phyloP scores from a whole-genome alignment of 2,888 invertebrate species.

The Rhaphigaster nebulosa region DNA sequence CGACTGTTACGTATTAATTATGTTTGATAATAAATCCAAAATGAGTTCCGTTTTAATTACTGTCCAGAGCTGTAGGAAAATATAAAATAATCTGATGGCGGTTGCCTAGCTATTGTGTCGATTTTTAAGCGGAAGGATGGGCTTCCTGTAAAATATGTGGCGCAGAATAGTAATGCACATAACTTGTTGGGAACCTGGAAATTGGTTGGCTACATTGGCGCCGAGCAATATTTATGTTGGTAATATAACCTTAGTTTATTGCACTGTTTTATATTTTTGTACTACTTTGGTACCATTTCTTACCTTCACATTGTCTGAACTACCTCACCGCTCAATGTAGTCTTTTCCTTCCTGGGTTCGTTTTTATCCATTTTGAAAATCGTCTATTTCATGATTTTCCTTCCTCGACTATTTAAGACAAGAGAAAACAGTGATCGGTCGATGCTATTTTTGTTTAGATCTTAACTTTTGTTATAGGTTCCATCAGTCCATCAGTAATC shows the following conservation, averaged over 20 bases:
- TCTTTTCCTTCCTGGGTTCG: background rate
- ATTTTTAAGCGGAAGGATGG: conserved; percentile 43
- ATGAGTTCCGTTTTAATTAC: background rate
- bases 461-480: too few species aligned
- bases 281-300: background rate
- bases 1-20: background rate
- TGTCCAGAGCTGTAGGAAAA: background rate
- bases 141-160: conserved; percentile 44
- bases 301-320: background rate
- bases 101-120: background rate
- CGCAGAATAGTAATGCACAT: conserved; percentile 41
- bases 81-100: conserved; percentile 14
- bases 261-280: background rate
- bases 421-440: too few species aligned
- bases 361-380: background rate
- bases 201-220: background rate
- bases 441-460: too few species aligned
- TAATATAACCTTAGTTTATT: background rate
- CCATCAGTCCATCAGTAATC: too few species aligned
- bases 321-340: background rate
- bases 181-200: conserved; percentile 34
- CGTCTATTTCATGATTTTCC: background rate
- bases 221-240: background rate
- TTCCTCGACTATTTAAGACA: too few species aligned
- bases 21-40: background rate